These are phyloP conservation scores for Cercopithecus mona DNA, from an alignment of 2,113 vertebrate genomes.

Conservation along the genomic window DNA sequence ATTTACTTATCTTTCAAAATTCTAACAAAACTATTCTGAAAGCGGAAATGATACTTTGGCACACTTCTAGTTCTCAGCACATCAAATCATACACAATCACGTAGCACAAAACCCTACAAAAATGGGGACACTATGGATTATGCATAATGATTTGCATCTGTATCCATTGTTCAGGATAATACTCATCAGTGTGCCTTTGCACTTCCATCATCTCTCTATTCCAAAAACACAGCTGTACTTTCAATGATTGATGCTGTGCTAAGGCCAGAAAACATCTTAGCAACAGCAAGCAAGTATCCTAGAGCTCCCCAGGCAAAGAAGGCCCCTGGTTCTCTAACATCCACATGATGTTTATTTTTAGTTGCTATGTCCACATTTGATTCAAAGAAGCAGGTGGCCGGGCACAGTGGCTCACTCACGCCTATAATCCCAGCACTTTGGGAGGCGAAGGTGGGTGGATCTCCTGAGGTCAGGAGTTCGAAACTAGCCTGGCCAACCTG, in stretches of 20 bases:
- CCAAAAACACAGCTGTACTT: conserved; percentile 65
- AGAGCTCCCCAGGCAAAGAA: conserved; percentile 60
- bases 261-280: conserved; percentile 68
- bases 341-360: conserved; percentile 62
- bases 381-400: conserved; percentile 42
- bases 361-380: conserved; percentile 62
- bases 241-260: conserved; percentile 60
- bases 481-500: too few relatives aligned
- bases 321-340: conserved; percentile 37
- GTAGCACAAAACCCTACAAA: conserved; percentile 49
- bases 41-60: conserved; percentile 35
- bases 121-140: conserved; percentile 44
- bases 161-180: conserved; percentile 49
- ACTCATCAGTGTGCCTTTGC: conserved; percentile 54
- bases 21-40: conserved; percentile 55
- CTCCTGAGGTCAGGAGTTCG: too few relatives aligned
- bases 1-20: conserved; percentile 59
- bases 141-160: conserved; percentile 67
- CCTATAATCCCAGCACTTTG: too few relatives aligned
- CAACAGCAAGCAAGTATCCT: conserved; percentile 57
- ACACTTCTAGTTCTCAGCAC: conserved; percentile 64
- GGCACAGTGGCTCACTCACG: too few relatives aligned
- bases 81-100: conserved; percentile 64
- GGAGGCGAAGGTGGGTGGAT: too few relatives aligned
- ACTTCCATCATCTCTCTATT: conserved; percentile 31